A percentile compares a stretch with the other conserved stretches of the same genome.
Conservation (phyloP, 2,113 vertebrate species). For the Odontophorus gujanensis region DNA sequence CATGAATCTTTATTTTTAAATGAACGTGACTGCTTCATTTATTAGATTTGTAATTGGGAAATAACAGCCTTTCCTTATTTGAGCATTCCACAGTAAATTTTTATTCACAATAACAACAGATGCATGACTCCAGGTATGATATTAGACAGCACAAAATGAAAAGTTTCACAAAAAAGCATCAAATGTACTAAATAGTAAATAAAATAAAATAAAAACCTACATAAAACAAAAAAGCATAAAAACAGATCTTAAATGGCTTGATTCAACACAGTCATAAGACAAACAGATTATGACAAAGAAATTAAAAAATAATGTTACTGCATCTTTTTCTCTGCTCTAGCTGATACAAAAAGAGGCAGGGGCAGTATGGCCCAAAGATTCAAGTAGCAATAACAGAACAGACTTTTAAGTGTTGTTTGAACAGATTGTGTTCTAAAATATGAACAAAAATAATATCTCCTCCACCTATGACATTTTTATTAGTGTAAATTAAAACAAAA, state of each 20-base stretch:
- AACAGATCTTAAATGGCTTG: background rate
- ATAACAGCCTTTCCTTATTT: slow-evolving; percentile 54
- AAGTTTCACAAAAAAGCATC: slow-evolving; percentile 46
- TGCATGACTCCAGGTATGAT: slow-evolving; percentile 50
- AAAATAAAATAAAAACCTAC: background rate
- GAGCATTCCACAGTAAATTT: slow-evolving; percentile 53
- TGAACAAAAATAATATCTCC: background rate
- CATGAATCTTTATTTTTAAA: slow-evolving; percentile 70
- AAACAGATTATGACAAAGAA: slow-evolving; percentile 8
- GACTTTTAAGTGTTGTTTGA: background rate
- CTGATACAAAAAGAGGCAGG: background rate
- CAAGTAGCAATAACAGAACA: slow-evolving; percentile 13
- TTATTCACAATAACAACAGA: slow-evolving; percentile 57
- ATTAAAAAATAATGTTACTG: background rate
- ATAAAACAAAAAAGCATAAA: background rate
- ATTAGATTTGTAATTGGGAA: slow-evolving; percentile 66
- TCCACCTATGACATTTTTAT: background rate
- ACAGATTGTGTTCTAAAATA: background rate
- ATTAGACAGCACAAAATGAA: slow-evolving; percentile 54
- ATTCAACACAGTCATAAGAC: background rate
- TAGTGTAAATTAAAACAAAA: background rate
- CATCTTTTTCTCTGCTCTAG: background rate
- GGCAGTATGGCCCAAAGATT: background rate
- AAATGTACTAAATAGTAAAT: slow-evolving; percentile 30
- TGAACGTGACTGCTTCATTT: slow-evolving; percentile 44